These are phyloP conservation scores for Barbus barbus DNA, from an alignment of 2,113 vertebrate genomes.

Conservation along the genomic window DNA sequence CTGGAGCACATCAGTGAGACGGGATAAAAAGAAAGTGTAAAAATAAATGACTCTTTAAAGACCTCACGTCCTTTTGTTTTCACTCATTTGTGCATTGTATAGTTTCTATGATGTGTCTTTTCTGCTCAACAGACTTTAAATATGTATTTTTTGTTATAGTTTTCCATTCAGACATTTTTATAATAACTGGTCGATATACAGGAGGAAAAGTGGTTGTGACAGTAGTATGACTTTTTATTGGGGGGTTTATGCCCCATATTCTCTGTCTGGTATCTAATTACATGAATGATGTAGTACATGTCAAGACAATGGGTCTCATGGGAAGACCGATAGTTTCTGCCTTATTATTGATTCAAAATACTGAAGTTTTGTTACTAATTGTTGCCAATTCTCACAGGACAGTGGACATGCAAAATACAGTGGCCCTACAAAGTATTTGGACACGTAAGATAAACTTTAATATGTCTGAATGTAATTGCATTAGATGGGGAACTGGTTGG, in stretches of 20 bases:
- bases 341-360: constrained; percentile 68
- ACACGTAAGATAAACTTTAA: not conserved
- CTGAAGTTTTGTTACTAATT: not conserved
- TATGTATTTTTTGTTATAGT: constrained; percentile 67
- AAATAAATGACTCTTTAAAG: constrained; percentile 29
- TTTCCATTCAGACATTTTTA: constrained; percentile 69
- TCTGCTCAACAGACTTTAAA: constrained; percentile 70
- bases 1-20: constrained; percentile 43
- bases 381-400: constrained; percentile 26
- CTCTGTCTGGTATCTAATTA: not conserved
- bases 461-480: not conserved
- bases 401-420: not conserved
- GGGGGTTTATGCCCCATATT: not conserved
- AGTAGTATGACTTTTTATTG: constrained; percentile 25
- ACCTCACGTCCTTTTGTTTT: constrained; percentile 59
- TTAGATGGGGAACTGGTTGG: not conserved
- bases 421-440: not conserved
- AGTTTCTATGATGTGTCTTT: constrained; percentile 74
- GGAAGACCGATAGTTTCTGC: constrained; percentile 66
- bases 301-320: constrained; percentile 52
- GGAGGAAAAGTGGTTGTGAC: constrained; percentile 25
- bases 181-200: constrained; percentile 20
- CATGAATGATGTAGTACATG: not conserved
- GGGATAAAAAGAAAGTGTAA: constrained; percentile 10
- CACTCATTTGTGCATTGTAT: constrained; percentile 72